Base-by-base conservation (phyloP, 1,140 invertebrate genomes). In the Cotesia vestalis region DNA sequence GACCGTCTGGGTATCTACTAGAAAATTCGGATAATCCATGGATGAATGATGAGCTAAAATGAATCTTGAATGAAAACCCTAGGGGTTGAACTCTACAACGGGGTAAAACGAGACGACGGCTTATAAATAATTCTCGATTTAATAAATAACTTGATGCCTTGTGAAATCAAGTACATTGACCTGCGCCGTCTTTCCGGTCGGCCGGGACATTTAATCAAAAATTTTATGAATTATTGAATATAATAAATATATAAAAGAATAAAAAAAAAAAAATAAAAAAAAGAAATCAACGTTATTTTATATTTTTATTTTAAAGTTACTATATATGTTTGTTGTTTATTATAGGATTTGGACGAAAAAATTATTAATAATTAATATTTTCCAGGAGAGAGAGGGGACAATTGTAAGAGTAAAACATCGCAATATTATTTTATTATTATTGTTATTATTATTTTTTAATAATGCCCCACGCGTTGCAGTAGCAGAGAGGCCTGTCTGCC, bases 401-500 rank as follows among this genome's bases (percentile, higher is more conserved):
- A 0, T 6, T 46, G 40, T 46, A 46, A 11, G 40, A 46, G 40
- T 46, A 46, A 46, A 79, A 77, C 76, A 78, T 79, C 80, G 80
- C 79, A 81, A 79, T 79, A 81, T 83, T 81, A 81, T 83, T 55
- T n/a, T 14, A 12, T 55, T 55, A 55, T 14, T 14, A n/a, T 14
- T 55, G 12, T 14, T 14, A 55, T 55, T 17, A 14, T 55, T 55
- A 12, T 55, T 55, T 84, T 84, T 84, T 82, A 82, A 84, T 84
- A 82, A 83, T 78, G 78, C 78, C 79, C 77, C 72, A 62, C 64
- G 57, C 71, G 57, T 71, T 51, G 27, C 55, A 68, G 74, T 75
- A 78, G 76, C 78, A 80, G 69, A 71, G 69, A 68, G 68, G 76
- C 76, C 79, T 81, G 83, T 72, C 81, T 79, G 82, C 84, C 81